Conservation (phyloP, 2,888 invertebrate species). For the Drosophila villosipedis region DNA sequence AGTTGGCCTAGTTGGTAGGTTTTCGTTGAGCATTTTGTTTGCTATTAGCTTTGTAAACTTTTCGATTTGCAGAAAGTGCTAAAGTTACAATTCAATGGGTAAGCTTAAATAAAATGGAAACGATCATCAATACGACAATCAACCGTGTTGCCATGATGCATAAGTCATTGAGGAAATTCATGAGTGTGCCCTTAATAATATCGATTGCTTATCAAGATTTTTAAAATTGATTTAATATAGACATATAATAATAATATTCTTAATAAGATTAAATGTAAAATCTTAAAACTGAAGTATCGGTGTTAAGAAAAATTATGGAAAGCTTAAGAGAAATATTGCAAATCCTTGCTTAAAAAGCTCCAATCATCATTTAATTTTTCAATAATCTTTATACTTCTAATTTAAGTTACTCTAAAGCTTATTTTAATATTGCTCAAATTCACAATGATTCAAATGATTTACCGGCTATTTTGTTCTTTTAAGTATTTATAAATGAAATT, state of each 20-base stretch:
- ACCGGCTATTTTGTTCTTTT: neutral
- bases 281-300: neutral
- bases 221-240: neutral
- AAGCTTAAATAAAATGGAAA: constrained; percentile 4
- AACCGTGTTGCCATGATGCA: neutral
- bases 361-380: neutral
- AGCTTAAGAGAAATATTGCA: neutral
- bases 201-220: neutral
- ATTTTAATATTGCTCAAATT: neutral
- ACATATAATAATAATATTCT: neutral
- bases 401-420: neutral
- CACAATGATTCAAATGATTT: neutral
- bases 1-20: constrained; percentile 27
- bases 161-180: neutral
- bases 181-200: neutral
- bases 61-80: constrained; percentile 63
- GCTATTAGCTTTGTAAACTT: constrained; percentile 62
- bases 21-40: constrained; percentile 67
- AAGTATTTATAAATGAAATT: neutral
- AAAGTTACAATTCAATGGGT: constrained; percentile 53
- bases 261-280: neutral
- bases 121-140: neutral
- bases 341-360: neutral
- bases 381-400: neutral
- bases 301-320: neutral